Evolutionary conservation across 1,140 invertebrate species (phyloP).

Genomic region (Eubasilissa regina): DNA sequence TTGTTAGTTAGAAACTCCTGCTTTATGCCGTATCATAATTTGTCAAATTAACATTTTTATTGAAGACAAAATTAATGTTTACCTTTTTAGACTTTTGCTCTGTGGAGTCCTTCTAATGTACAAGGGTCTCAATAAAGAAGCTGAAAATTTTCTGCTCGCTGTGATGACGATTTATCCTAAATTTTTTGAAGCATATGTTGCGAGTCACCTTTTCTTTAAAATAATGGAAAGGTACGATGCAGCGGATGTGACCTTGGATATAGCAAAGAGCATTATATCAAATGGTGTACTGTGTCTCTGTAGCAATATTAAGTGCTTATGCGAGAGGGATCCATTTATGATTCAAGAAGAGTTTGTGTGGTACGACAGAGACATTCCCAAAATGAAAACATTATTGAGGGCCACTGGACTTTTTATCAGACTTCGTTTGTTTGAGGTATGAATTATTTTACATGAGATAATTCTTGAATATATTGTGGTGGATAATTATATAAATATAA

Average conservation of each 20-base stretch:
- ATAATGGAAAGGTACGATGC: slow-evolving; percentile 25
- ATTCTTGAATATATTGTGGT: background rate
- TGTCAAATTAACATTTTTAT: too few relatives aligned
- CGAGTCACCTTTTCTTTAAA: slow-evolving; percentile 28
- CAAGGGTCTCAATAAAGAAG: slow-evolving; percentile 12
- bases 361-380: slow-evolving; percentile 34
- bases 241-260: slow-evolving; percentile 31
- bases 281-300: background rate
- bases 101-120: slow-evolving; percentile 35
- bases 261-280: slow-evolving; percentile 14
- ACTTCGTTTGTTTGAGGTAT: slow-evolving; percentile 40
- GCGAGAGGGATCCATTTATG: slow-evolving; percentile 27
- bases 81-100: slow-evolving; percentile 25
- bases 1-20: background rate
- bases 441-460: background rate
- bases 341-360: slow-evolving; percentile 40
- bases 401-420: slow-evolving; percentile 34
- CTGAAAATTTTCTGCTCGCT: slow-evolving; percentile 42
- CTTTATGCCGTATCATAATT: background rate
- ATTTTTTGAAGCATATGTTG: slow-evolving; percentile 39
- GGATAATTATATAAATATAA: background rate
- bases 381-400: slow-evolving; percentile 19
- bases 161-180: slow-evolving; percentile 36
- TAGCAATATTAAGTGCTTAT: slow-evolving; percentile 14
- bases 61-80: background rate